Base-by-base conservation (phyloP, 2,113 vertebrate species). In the Aegithalos caudatus region DNA sequence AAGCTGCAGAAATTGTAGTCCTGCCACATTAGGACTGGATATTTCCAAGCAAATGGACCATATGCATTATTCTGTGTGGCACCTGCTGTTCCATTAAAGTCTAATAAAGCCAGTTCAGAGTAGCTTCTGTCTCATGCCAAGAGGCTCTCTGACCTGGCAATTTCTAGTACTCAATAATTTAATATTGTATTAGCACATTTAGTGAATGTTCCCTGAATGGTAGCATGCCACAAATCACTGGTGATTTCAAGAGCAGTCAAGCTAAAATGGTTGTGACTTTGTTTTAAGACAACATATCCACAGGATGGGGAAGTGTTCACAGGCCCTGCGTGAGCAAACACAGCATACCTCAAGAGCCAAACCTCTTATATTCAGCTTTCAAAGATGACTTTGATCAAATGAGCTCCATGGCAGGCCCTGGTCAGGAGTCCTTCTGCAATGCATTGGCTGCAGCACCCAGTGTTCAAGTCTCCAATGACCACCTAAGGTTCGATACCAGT, bases 81-180 rank as follows among this genome's bases (percentile, higher is more conserved):
- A 96, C 42, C 66, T 70, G 66, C 74, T 91, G 50, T 45, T 85
- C 84, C 78, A 93, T 60, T 87, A 76, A 78, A 92, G 50, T 53
- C 90, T 65, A 67, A 91, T 44, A 81, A 82, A 79, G 31, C 31
- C 24, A 28, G 33, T n/a, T 66, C 50, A 94, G 37, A 92, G 62
- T 7, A 72, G 70, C 90, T 91, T 79, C 73, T 88, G 66, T 29
- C 66, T 87, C 73, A 57, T 33, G 27, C 69, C 84, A 91, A 79
- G 70, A 69, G 38, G 42, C 48, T 85, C 83, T 72, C 57, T 27
- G 54, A 90, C 78, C 42, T 70, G 62, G 45, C 28, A 61, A 50
- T 40, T 94, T 42, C 72, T 44, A 69, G 58, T 50, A 37, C 27
- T 89, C 31, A 81, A 74, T 79, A 81, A 84, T 84, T 73, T 79